A percentile compares a stretch with the other conserved stretches of the same genome.
These are phyloP conservation scores for Falco novaeseelandiae DNA, from an alignment of 2,797 vertebrate genomes.

Conservation along the genomic window DNA sequence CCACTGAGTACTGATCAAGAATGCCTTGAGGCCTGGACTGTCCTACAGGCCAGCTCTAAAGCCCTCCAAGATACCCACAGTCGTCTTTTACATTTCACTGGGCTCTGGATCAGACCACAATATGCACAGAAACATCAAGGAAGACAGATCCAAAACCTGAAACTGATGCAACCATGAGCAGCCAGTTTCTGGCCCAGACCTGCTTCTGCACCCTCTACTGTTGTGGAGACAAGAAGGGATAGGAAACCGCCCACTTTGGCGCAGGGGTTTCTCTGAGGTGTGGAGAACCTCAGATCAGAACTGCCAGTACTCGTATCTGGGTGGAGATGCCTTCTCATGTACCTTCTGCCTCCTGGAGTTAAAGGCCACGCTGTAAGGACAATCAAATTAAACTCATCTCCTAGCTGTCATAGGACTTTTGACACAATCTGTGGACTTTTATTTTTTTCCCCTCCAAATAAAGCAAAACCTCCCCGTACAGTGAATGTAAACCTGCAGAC, in stretches of 20 bases:
- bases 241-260: neutral
- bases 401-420: neutral
- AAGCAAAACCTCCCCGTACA: neutral
- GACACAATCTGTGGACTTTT: neutral
- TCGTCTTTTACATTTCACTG: neutral
- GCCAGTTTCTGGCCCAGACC: rapidly evolving
- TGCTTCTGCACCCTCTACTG: neutral
- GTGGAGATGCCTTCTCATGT: neutral
- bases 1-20: neutral
- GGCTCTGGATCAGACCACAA: neutral
- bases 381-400: neutral
- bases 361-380: neutral
- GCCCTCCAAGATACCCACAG: neutral
- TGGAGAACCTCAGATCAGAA: neutral
- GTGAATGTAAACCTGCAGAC: neutral
- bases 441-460: neutral
- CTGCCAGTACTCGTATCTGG: neutral
- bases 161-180: neutral
- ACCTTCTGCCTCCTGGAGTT: neutral
- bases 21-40: neutral
- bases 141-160: neutral
- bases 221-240: neutral
- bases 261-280: neutral
- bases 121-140: neutral
- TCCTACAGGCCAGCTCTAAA: neutral